Evolutionary conservation across 2,113 vertebrate species (phyloP).

Genomic region (Perccottus glenii): DNA sequence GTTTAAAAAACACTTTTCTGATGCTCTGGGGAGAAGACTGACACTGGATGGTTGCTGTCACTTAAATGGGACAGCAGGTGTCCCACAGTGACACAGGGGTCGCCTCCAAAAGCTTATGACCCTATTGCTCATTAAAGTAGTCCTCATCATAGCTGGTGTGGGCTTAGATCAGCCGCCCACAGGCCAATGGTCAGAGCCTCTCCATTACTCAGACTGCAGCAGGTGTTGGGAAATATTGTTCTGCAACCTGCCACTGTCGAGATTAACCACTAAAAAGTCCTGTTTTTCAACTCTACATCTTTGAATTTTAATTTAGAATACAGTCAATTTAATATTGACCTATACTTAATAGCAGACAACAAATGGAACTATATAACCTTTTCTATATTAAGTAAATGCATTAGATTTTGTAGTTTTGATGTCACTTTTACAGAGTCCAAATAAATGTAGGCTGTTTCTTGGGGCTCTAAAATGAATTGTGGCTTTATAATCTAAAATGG

Average conservation of each 20-base stretch:
- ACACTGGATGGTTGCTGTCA: conserved; percentile 6
- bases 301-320: too few species aligned
- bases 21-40: not conserved
- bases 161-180: not conserved
- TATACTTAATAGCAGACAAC: too few species aligned
- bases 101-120: conserved; percentile 37
- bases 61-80: conserved; percentile 61
- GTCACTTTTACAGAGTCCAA: too few species aligned
- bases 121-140: conserved; percentile 57
- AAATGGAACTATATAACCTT: too few species aligned
- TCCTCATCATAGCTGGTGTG: conserved; percentile 16
- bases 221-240: conserved; percentile 45
- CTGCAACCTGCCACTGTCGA: not conserved
- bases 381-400: too few species aligned
- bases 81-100: conserved; percentile 35
- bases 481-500: too few species aligned
- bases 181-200: conserved; percentile 45
- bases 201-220: conserved; percentile 44
- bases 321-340: too few species aligned
- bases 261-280: not conserved
- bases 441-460: too few species aligned
- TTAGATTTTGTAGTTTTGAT: too few species aligned
- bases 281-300: too few species aligned
- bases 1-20: conserved; percentile 4
- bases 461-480: too few species aligned